These are phyloP conservation scores for Cryptomyrus ogoouensis DNA, from an alignment of 2,113 vertebrate genomes.

Conservation along the genomic window DNA sequence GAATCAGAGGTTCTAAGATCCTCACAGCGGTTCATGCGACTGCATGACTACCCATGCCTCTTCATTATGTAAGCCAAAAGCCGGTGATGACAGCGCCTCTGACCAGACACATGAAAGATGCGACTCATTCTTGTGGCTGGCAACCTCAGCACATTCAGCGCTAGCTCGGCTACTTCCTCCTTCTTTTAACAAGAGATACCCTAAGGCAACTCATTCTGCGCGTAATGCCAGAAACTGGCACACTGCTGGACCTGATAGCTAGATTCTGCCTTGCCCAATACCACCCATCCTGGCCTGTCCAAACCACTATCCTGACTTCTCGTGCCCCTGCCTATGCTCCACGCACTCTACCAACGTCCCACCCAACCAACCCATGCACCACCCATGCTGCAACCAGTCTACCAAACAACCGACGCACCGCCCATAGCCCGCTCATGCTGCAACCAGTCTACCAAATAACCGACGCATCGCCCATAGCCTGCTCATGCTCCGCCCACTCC, in stretches of 20 bases:
- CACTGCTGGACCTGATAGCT: neutral
- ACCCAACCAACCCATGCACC: too few species aligned
- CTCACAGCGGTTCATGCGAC: neutral
- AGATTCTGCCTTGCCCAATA: neutral
- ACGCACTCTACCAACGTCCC: too few species aligned
- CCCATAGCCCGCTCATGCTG: neutral
- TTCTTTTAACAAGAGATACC: neutral
- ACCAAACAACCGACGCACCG: too few species aligned
- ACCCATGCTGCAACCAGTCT: too few species aligned
- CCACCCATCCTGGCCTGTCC: neutral
- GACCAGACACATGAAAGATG: neutral
- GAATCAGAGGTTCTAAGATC: neutral
- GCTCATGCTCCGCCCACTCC: neutral
- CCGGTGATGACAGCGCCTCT: neutral
- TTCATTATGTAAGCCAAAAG: neutral
- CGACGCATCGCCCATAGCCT: too few species aligned
- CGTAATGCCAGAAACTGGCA: neutral
- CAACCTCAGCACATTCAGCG: neutral
- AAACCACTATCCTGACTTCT: neutral
- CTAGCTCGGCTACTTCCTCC: neutral
- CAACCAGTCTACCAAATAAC: too few species aligned
- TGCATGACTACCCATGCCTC: neutral
- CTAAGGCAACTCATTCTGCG: neutral
- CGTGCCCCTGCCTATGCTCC: neutral
- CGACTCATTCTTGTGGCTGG: neutral